Evolutionary conservation across 2,113 vertebrate genomes (phyloP), one percentile per base, ranked within the genome.

Genomic region (Phalacrocorax brasilianus): DNA sequence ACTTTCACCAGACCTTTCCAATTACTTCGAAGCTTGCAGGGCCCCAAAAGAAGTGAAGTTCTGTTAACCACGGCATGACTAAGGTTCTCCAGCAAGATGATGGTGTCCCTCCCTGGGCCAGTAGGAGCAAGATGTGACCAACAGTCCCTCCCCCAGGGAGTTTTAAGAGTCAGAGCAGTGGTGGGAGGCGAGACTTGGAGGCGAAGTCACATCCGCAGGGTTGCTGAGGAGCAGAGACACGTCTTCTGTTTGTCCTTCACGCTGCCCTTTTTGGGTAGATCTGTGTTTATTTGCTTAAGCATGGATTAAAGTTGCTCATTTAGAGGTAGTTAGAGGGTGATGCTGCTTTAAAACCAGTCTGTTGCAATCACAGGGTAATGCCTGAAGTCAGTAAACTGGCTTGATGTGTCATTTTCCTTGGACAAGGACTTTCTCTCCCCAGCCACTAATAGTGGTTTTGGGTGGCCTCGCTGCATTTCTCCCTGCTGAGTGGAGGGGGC

Each of bases 1-100:
- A 24, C 58, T 77, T 93, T 82, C 38, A 66, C 55, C 40, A 76
- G 45, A 73, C 49, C n/a, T 83, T 94, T 94, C 55, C 63, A 53
- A 20, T 91, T 82, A 66, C 44, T 83, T 8, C 1, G 6, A 44
- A 65, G 45, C 56, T 82, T 78, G 56, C 3, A 2, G n/a, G 32
- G 45, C 72, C 58, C 68, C 1, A 4, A 22, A 47, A 85, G 23
- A 58, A 56, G 49, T 32, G 52, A 56, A 63, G 35, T 44, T 79
- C 88, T 62, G 45, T 79, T 88, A 93, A 73, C 53, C 24, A 18
- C 30, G 5, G 33, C 4, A 8, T 91, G 58, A 70, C 53, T 85
- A 38, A 53, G 32, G 42, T 50, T 85, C 42, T 89, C 55, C 63
- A 47, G 53, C 27, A 32, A 22, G 35, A 82, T 65, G 45, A 33